Base-by-base conservation (phyloP, 2,797 vertebrate genomes). In the Strix occidentalis region DNA sequence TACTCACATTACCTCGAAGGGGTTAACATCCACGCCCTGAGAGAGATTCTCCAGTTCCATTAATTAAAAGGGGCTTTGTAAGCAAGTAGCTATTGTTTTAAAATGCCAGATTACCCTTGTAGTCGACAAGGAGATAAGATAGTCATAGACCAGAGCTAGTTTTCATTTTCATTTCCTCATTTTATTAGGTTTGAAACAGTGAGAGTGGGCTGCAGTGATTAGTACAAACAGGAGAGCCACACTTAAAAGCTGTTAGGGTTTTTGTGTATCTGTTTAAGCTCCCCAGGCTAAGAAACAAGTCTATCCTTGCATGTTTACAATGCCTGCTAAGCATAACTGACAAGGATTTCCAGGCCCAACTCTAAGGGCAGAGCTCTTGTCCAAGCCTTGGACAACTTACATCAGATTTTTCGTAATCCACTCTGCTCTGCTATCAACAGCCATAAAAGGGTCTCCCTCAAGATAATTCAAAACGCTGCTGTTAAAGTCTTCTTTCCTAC, bases 121-220 rank as follows among this genome's bases (percentile, higher is more conserved):
- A 95, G 84, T 81, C 2, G 20, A 90, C 69, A 83, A 91, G 48
- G 54, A 86, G 95, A 95, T 88, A 91, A 93, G 90, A 89, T 92
- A 97, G 87, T 94, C 71, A 92, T 63, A 96, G 89, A 93, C 87
- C 89, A 94, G 89, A 93, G 69, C 46, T 87, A 89, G 93, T 95
- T 94, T 93, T 97, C 95, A 86, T 94, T 96, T 97, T 94, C 88
- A 95, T 95, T 97, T 96, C 95, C 95, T 96, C 89, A 81, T 97
- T 96, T 96, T 96, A 96, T 97, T 96, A 84, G 84, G 76, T 89
- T 95, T 91, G 90, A 90, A 96, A 96, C 79, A 94, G 92, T 66
- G 71, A 72, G 92, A 96, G 94, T 95, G 94, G 95, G 95, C 88
- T 95, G 94, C 71, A 96, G 86, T 80, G 95, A 96, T 96, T 96